phyloP scores from a whole-genome alignment of 2,113 vertebrate species.

The Suricata suricatta region DNA sequence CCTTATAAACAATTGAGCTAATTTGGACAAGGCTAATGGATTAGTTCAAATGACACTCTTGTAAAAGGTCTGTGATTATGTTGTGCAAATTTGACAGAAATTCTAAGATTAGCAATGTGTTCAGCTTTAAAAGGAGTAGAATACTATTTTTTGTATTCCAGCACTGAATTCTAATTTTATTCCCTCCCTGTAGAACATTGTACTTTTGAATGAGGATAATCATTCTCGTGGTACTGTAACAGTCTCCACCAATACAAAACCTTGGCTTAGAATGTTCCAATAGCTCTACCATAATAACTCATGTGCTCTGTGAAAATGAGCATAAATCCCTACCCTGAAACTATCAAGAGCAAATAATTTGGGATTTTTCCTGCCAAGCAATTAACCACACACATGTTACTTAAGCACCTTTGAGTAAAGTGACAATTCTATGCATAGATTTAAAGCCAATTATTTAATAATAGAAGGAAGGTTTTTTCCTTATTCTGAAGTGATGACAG shows the following conservation, averaged over 20 bases:
- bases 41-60: constrained; percentile 74
- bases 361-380: not conserved
- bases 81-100: constrained; percentile 50
- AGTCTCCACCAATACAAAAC: not conserved
- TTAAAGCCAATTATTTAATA: constrained; percentile 5
- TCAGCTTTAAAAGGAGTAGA: constrained; percentile 33
- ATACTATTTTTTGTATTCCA: constrained; percentile 8
- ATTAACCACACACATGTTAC: not conserved
- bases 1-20: constrained; percentile 82
- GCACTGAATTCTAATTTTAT: not conserved
- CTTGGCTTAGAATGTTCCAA: not conserved
- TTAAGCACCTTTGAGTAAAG: not conserved
- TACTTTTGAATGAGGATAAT: not conserved
- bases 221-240: not conserved
- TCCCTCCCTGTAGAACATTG: not conserved
- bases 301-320: not conserved
- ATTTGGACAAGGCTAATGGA: constrained; percentile 83
- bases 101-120: not conserved
- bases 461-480: not conserved
- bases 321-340: not conserved
- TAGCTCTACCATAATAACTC: not conserved
- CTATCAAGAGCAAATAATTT: not conserved
- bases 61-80: constrained; percentile 72
- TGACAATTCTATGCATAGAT: not conserved
- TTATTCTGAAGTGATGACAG: not conserved